Percentiles rank a stretch among this genome's conserved stretches.
phyloP scores from a whole-genome alignment of 2,888 invertebrate species.

The Epirrita christyi region DNA sequence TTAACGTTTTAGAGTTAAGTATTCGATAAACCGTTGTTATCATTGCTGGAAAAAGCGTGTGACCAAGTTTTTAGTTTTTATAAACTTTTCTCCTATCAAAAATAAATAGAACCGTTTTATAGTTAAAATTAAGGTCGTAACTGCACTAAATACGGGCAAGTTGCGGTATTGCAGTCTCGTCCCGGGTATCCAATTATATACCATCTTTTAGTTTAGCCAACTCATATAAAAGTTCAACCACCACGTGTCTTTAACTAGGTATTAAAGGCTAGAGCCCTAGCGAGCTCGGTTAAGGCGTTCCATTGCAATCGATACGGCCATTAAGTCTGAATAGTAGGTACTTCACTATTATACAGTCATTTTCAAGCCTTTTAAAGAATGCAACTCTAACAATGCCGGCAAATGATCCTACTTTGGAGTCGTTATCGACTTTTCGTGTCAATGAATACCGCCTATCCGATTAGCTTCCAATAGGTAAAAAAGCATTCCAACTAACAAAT shows the following conservation, averaged over 20 bases:
- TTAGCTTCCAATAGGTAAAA: constrained; percentile 24
- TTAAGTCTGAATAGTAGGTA: constrained; percentile 41
- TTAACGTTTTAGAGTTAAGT: no score
- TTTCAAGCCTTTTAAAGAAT: constrained; percentile 42
- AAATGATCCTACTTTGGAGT: constrained; percentile 36
- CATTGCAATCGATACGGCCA: constrained; percentile 41
- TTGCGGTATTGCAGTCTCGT: constrained; percentile 60
- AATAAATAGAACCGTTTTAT: constrained; percentile 50
- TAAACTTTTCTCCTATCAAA: constrained; percentile 22
- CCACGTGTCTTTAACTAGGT: constrained; percentile 62
- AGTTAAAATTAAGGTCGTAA: constrained; percentile 64
- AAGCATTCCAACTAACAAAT: constrained; percentile 25
- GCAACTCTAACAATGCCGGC: constrained; percentile 39
- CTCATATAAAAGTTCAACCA: constrained; percentile 79
- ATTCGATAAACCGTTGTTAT: background rate
- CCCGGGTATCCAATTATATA: constrained; percentile 79
- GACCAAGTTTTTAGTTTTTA: background rate
- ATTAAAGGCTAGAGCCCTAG: constrained; percentile 47
- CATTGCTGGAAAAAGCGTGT: background rate
- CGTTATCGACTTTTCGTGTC: constrained; percentile 37
- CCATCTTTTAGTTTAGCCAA: constrained; percentile 72
- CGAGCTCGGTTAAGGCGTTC: constrained; percentile 29
- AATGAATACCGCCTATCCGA: constrained; percentile 27
- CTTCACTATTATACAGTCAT: constrained; percentile 40
- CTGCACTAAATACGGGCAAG: constrained; percentile 51